These are phyloP conservation scores for Hyalella azteca DNA, from an alignment of 2,888 invertebrate species.

Conservation along the genomic window DNA sequence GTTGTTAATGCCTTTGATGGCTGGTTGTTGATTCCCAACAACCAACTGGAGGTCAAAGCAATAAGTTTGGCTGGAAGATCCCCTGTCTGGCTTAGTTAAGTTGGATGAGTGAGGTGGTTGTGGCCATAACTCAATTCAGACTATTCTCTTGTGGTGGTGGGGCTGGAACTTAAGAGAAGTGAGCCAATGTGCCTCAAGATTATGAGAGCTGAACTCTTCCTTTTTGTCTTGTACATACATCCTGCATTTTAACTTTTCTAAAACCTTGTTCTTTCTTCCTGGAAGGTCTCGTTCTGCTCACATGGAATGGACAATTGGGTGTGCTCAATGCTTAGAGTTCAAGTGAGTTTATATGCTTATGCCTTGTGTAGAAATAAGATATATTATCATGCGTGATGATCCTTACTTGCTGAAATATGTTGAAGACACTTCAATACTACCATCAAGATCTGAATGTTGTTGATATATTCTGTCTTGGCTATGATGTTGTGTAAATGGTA, in stretches of 20 bases:
- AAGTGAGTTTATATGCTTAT: not conserved
- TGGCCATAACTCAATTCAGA: constrained; percentile 34
- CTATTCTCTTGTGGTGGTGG: constrained; percentile 15
- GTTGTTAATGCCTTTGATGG: not conserved
- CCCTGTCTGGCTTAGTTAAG: constrained; percentile 21
- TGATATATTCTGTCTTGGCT: too few species aligned
- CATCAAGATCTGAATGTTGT: constrained; percentile 23
- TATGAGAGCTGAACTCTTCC: constrained; percentile 34
- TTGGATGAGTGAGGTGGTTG: constrained; percentile 31
- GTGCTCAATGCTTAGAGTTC: not conserved
- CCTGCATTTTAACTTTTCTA: not conserved
- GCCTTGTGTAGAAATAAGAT: not conserved
- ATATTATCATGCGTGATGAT: not conserved
- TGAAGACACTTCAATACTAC: not conserved
- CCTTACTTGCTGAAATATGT: not conserved
- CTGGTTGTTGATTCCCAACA: not conserved
- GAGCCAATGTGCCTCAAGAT: constrained; percentile 10
- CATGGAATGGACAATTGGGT: too few species aligned
- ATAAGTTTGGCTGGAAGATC: constrained; percentile 26
- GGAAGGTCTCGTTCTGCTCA: not conserved
- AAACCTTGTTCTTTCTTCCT: not conserved
- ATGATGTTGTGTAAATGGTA: too few species aligned
- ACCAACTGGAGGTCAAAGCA: not conserved
- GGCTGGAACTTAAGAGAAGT: not conserved
- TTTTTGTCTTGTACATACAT: not conserved